These are phyloP conservation scores for Carcinoscorpius rotundicauda DNA, from an alignment of 1,140 invertebrate species.

Conservation along the genomic window DNA sequence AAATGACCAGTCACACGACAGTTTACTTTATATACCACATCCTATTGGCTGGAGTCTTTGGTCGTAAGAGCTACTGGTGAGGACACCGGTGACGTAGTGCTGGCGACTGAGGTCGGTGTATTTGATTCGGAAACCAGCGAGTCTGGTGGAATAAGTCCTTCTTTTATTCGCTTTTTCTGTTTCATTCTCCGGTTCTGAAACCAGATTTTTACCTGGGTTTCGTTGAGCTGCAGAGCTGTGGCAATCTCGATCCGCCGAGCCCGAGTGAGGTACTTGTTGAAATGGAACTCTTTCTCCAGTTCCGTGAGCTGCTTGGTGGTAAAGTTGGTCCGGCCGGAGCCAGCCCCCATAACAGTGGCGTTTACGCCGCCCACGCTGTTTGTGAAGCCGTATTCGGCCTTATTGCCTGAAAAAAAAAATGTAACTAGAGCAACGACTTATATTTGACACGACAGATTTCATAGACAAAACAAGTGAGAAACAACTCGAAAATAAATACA, in stretches of 20 bases:
- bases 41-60: too few species aligned
- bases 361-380: constrained; percentile 46
- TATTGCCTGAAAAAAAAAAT: neutral
- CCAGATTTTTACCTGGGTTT: constrained; percentile 62
- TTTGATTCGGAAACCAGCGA: neutral
- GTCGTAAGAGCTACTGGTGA: too few species aligned
- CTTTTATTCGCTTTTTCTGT: constrained; percentile 40
- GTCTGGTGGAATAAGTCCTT: constrained; percentile 60
- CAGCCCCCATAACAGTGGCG: neutral
- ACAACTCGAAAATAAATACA: too few species aligned
- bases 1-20: too few species aligned
- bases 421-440: too few species aligned
- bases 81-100: too few species aligned
- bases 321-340: constrained; percentile 84
- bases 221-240: constrained; percentile 85
- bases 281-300: constrained; percentile 98
- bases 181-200: constrained; percentile 36
- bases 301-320: constrained; percentile 98
- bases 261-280: constrained; percentile 96
- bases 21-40: too few species aligned
- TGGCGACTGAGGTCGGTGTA: too few species aligned
- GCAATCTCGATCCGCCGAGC: constrained; percentile 96
- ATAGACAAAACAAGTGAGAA: too few species aligned
- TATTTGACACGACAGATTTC: too few species aligned
- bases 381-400: constrained; percentile 10